Evolutionary conservation across 2,797 vertebrate species (phyloP).

Genomic region (Sebastes umbrosus): DNA sequence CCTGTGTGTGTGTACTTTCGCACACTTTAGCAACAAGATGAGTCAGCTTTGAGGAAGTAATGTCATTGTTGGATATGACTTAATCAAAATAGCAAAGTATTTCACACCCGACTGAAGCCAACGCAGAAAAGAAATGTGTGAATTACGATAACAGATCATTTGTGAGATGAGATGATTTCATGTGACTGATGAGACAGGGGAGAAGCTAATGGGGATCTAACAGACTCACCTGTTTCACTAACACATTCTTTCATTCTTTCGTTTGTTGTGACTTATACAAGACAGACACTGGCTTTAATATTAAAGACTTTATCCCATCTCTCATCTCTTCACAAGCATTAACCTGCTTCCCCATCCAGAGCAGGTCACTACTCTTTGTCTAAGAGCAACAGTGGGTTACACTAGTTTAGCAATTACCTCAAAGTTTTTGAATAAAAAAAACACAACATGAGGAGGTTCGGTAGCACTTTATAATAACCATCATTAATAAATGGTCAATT

Average conservation of each 20-base stretch:
- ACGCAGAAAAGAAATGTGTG: not conserved
- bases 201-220: not conserved
- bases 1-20: not conserved
- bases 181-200: not conserved
- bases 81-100: not conserved
- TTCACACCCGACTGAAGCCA: not conserved
- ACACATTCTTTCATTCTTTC: not conserved
- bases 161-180: not conserved
- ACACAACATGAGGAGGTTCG: not conserved
- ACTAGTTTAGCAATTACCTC: not conserved
- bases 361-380: not conserved
- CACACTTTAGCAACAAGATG: not conserved
- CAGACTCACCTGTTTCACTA: not conserved
- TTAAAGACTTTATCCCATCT: not conserved
- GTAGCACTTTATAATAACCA: too few species aligned
- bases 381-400: not conserved
- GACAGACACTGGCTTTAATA: not conserved
- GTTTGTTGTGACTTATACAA: not conserved
- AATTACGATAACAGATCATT: not conserved
- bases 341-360: not conserved
- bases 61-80: not conserved
- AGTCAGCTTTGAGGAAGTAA: slow-evolving; percentile 25
- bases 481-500: too few species aligned
- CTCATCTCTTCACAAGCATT: not conserved
- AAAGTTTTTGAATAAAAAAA: not conserved